These are phyloP conservation scores for Pseudorhiza aurosa DNA, from an alignment of 30 jellyfish, hydroid and myxozoan genomes.

Conservation along the genomic window DNA sequence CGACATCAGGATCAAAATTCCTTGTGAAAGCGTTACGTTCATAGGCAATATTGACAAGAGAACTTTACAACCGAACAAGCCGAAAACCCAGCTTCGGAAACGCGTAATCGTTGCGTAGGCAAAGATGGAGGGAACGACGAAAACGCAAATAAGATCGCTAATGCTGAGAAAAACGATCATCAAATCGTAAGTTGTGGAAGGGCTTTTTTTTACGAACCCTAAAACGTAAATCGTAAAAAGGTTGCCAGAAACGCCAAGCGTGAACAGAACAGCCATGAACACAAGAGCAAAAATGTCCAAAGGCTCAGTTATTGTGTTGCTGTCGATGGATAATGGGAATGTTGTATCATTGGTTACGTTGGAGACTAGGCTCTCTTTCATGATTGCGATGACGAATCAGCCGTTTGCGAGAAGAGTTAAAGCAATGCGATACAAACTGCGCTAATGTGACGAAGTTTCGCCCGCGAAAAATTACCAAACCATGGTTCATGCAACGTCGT, in stretches of 20 bases:
- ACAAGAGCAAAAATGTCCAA: slow-evolving; percentile 50
- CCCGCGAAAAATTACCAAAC: too few species aligned
- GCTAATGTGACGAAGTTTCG: too few species aligned
- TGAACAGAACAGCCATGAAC: slow-evolving; percentile 29
- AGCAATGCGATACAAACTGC: too few species aligned
- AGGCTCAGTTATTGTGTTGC: not conserved
- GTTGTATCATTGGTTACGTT: not conserved
- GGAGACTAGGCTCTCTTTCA: too few species aligned
- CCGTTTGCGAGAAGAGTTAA: too few species aligned
- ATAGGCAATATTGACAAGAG: slow-evolving; percentile 66
- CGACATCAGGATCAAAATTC: slow-evolving; percentile 71
- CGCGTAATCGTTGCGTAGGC: slow-evolving; percentile 66
- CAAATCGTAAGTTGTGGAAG: slow-evolving; percentile 39
- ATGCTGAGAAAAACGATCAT: slow-evolving; percentile 47
- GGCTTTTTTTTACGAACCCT: slow-evolving; percentile 12
- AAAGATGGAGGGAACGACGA: slow-evolving; percentile 67
- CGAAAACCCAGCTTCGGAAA: slow-evolving; percentile 77
- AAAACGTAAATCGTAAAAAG: slow-evolving; percentile 44
- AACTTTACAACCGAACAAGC: slow-evolving; percentile 72
- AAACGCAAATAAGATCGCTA: slow-evolving; percentile 50
- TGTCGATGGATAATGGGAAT: not conserved
- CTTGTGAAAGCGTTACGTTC: slow-evolving; percentile 75
- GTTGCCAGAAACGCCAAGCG: slow-evolving; percentile 68
- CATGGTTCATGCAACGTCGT: too few species aligned
- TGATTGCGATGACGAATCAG: too few species aligned